A percentile compares a stretch with the other conserved stretches of the same genome.
phyloP scores from a whole-genome alignment of 2,113 vertebrate genomes.

The Gasterosteus aculeatus region DNA sequence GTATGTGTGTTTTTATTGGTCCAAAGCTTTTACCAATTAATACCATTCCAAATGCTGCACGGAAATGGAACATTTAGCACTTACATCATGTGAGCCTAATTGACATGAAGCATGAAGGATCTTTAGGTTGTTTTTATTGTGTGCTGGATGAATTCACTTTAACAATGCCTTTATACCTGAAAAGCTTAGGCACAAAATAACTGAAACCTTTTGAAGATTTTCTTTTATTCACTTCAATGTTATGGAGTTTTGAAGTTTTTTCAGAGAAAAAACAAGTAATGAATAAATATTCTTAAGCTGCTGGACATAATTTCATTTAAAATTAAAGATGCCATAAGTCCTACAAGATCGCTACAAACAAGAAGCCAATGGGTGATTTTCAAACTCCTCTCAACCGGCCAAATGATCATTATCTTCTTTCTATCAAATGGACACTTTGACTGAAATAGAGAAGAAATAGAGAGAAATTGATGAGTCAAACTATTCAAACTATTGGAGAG shows the following conservation, averaged over 20 bases:
- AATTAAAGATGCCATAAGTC: not conserved
- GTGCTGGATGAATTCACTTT: not conserved
- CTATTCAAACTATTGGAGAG: not conserved
- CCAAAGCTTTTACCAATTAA: not conserved
- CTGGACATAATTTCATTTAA: not conserved
- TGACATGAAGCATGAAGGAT: not conserved
- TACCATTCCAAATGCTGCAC: not conserved
- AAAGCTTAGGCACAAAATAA: constrained; percentile 1
- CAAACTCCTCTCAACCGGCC: not conserved
- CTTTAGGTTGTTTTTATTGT: constrained; percentile 1
- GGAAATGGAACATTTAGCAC: not conserved
- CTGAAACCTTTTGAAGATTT: not conserved
- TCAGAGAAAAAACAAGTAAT: too few relatives aligned
- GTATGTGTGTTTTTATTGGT: not conserved
- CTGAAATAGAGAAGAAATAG: constrained; percentile 2
- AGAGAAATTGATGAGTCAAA: not conserved
- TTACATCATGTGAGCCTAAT: not conserved
- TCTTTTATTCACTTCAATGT: too few relatives aligned
- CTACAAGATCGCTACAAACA: not conserved
- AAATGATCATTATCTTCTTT: not conserved
- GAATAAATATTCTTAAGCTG: not conserved
- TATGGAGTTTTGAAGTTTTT: not conserved
- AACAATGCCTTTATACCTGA: not conserved
- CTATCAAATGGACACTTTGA: constrained; percentile 2
- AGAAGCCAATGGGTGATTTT: not conserved